phyloP scores from a whole-genome alignment of 2,888 invertebrate species.

The Exocentrus adspersus region DNA sequence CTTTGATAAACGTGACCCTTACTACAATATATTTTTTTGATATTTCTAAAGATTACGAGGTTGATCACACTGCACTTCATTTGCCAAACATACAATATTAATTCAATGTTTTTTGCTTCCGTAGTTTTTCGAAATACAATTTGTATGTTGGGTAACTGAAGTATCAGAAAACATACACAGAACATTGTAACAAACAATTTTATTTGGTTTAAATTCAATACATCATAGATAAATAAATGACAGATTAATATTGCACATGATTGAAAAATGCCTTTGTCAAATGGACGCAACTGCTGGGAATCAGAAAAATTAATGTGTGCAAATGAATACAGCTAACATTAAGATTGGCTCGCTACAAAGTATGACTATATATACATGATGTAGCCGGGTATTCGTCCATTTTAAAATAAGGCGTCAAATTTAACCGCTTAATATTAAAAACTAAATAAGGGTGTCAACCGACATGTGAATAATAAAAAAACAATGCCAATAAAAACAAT shows the following conservation, averaged over 20 bases:
- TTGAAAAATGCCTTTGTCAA: slow-evolving; percentile 62
- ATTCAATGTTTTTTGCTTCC: neutral
- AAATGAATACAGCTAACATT: slow-evolving; percentile 53
- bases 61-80: neutral
- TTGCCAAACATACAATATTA: neutral
- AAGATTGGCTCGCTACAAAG: slow-evolving; percentile 59
- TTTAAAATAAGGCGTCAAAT: slow-evolving; percentile 54
- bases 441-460: slow-evolving; percentile 58
- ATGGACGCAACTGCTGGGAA: slow-evolving; percentile 59
- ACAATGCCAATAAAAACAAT: slow-evolving; percentile 50
- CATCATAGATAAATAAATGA: slow-evolving; percentile 65
- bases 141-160: neutral
- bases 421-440: slow-evolving; percentile 55
- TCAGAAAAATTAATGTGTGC: slow-evolving; percentile 46
- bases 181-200: slow-evolving; percentile 64
- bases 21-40: neutral
- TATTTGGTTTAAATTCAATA: slow-evolving; percentile 65
- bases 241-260: slow-evolving; percentile 65
- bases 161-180: slow-evolving; percentile 22
- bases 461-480: slow-evolving; percentile 43
- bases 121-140: neutral
- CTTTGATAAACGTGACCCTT: neutral
- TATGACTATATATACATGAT: slow-evolving; percentile 61
- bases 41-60: neutral
- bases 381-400: slow-evolving; percentile 62